A percentile compares a stretch with the other conserved stretches of the same genome.
Evolutionary conservation across 2,888 invertebrate genomes (phyloP).

Genomic region (Pseudococcus longispinus): DNA sequence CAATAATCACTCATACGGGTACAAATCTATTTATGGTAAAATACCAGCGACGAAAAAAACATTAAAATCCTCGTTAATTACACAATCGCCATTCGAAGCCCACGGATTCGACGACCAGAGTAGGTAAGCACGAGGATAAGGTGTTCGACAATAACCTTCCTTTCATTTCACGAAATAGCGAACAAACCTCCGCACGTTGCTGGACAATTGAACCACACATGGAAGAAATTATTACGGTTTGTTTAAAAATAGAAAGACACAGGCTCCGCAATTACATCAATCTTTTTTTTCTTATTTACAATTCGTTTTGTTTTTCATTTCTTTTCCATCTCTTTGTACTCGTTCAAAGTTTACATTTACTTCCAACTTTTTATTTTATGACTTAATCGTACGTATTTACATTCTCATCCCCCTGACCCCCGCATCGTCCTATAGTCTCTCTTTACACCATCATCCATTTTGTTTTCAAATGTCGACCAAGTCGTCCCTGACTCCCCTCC

Average conservation of each 20-base stretch:
- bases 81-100: not conserved
- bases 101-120: not conserved
- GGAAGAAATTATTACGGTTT: not conserved
- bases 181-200: not conserved
- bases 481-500: not conserved
- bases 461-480: not conserved
- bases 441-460: not conserved
- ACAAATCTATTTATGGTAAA: conserved; percentile 24
- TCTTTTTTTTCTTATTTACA: not conserved
- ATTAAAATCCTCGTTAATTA: conserved; percentile 19
- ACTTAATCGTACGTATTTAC: not conserved
- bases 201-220: not conserved
- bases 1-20: not conserved
- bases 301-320: not conserved
- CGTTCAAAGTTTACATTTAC: not conserved
- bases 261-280: not conserved
- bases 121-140: not conserved
- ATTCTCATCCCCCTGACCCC: not conserved
- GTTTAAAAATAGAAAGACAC: not conserved
- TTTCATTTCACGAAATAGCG: not conserved
- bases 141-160: not conserved
- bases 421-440: not conserved
- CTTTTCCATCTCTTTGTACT: not conserved
- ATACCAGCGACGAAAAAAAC: not conserved
- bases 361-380: not conserved